Conservation (phyloP, 2,888 invertebrate species). For the Lathronympha strigana region DNA sequence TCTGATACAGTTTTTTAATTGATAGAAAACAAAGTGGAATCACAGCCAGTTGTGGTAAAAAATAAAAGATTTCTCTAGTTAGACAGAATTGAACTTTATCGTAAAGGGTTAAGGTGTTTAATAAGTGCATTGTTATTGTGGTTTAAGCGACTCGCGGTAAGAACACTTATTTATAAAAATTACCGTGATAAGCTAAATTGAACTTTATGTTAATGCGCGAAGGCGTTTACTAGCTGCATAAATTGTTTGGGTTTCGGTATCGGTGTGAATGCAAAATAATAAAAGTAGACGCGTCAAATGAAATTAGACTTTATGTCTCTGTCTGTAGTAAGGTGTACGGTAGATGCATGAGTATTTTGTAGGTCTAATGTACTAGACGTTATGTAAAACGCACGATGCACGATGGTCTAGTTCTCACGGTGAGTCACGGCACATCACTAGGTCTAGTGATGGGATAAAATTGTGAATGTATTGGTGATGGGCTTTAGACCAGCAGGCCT, state of each 20-base stretch:
- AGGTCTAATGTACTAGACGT: background rate
- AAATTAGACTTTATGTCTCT: background rate
- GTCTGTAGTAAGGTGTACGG: background rate
- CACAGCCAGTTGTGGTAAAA: background rate
- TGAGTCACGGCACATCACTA: conserved; percentile 19
- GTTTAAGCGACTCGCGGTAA: background rate
- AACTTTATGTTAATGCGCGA: background rate
- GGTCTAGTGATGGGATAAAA: conserved; percentile 21
- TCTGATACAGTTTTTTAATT: conserved; percentile 26
- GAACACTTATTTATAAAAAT: background rate
- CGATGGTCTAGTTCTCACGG: conserved; percentile 23
- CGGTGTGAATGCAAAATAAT: background rate
- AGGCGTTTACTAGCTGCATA: background rate
- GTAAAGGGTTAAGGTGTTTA: background rate
- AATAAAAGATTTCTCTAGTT: background rate
- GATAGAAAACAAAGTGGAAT: conserved; percentile 23
- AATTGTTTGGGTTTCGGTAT: background rate
- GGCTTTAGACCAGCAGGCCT: too few species aligned
- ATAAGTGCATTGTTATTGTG: background rate
- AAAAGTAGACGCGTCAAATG: background rate
- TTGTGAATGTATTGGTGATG: background rate
- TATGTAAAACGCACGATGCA: background rate
- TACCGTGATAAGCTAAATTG: background rate
- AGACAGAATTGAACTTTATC: background rate
- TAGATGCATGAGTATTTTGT: background rate